Base-by-base conservation (phyloP, 2,113 vertebrate genomes). In the Asarcornis scutulata region DNA sequence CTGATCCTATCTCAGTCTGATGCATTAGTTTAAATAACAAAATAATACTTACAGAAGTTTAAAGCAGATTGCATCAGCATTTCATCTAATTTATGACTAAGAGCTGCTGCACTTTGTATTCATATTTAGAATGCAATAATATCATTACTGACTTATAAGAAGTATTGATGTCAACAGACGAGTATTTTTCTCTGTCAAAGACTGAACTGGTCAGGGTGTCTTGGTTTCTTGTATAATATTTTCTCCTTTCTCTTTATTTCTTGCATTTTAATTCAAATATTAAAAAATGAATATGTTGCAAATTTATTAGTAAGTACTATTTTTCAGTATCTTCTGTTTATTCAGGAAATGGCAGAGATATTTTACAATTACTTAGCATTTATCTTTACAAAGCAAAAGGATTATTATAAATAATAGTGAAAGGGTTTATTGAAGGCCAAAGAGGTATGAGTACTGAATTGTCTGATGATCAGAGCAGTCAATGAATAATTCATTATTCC, bases 401-500 rank as follows among this genome's bases (percentile, higher is more conserved):
- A 22, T 94, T 77, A 96, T 83, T 79, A 66, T 88, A 94, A 97
- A 95, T 95, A 97, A 83, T 14, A 46, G 29, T 29, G 46, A 77
- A 64, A 95, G 85, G 75, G 80, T 69, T 95, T 93, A 96, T 15
- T 92, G 95, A 96, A 89, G 89, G 89, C 83, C 73, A 95, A 93
- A 52, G 76, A 72, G 32, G 16, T 50, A 46, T 38, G 64, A 91
- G 64, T 77, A 72, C 75, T 93, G 94, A 97, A 92, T 96, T 96
- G 93, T 76, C 71, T 86, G 82, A 60, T 60, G 59, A 79, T 78
- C 83, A 81, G 93, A 79, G 58, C 36, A 68, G 62, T 17, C 16
- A n/a, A 85, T 97, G 95, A 97, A 97, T 95, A 91, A 95, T 95
- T 94, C 93, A 95, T 84, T 71, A 34, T 17, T 42, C 17, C 38